Evolutionary conservation across 2,113 vertebrate species (phyloP).

Genomic region (Myxocyprinus asiaticus): DNA sequence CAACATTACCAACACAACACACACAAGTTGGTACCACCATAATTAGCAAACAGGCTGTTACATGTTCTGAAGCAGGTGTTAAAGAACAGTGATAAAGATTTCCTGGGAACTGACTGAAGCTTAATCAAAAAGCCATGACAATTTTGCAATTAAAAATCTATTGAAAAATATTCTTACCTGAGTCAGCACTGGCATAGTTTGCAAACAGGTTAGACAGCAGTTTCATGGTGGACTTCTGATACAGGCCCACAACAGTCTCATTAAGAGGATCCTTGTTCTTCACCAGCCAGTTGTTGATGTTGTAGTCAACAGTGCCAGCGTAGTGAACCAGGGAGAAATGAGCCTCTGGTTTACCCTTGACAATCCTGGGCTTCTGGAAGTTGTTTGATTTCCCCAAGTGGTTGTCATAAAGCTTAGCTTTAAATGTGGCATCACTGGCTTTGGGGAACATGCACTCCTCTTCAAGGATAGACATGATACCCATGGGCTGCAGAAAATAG

Average conservation of each 20-base stretch:
- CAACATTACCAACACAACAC: constrained; percentile 12
- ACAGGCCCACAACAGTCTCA: constrained; percentile 80
- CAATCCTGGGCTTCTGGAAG: constrained; percentile 57
- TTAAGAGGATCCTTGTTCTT: constrained; percentile 86
- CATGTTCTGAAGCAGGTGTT: constrained; percentile 75
- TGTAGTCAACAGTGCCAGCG: constrained; percentile 81
- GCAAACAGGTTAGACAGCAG: constrained; percentile 72
- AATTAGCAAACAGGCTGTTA: constrained; percentile 76
- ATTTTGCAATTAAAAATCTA: no score
- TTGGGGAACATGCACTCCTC: constrained; percentile 80
- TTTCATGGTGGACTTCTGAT: constrained; percentile 81
- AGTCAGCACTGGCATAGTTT: constrained; percentile 72
- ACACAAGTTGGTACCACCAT: constrained; percentile 71
- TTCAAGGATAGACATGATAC: constrained; percentile 75
- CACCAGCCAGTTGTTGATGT: constrained; percentile 76
- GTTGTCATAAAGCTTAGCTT: constrained; percentile 73
- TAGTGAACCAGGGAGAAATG: constrained; percentile 82
- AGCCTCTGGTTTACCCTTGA: constrained; percentile 71
- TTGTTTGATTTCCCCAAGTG: constrained; percentile 48
- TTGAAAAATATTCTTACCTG: constrained; percentile 41
- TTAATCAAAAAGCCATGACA: no score
- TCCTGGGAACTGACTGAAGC: no score
- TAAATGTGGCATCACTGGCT: constrained; percentile 80
- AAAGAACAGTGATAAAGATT: no score
- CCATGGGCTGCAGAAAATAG: constrained; percentile 65